Conservation (phyloP, 2,888 invertebrate species). For the Lepidocyrtoides sp. region DNA sequence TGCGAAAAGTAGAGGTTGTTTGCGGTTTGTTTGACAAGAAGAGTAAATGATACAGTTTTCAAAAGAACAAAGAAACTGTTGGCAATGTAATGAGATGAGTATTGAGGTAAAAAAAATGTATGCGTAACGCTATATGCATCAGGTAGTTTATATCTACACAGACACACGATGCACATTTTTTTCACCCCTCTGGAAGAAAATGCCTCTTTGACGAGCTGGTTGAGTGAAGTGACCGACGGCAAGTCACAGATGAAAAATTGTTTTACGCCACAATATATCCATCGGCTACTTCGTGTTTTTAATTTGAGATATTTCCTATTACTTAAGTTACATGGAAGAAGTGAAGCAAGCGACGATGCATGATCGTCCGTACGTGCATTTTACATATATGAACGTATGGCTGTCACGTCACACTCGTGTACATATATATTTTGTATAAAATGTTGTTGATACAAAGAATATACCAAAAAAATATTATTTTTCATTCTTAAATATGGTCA, state of each 20-base stretch:
- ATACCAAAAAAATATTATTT: too few relatives aligned
- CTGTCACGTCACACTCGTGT: background rate
- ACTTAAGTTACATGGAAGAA: slow-evolving; percentile 12
- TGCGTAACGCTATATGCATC: too few relatives aligned
- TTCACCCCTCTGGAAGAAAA: slow-evolving; percentile 46
- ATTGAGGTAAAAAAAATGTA: background rate
- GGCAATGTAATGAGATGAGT: background rate
- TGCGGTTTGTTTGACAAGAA: too few relatives aligned
- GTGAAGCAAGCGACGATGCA: background rate
- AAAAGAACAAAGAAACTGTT: background rate
- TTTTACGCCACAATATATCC: slow-evolving; percentile 70
- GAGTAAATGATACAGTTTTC: too few relatives aligned
- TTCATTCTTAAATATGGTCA: background rate
- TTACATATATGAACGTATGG: too few relatives aligned
- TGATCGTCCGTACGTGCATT: background rate
- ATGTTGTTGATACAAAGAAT: slow-evolving; percentile 1
- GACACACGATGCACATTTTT: background rate
- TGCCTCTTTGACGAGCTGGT: slow-evolving; percentile 58
- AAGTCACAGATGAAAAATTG: slow-evolving; percentile 74
- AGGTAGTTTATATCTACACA: too few relatives aligned
- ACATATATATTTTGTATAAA: background rate
- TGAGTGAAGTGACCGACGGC: slow-evolving; percentile 77
- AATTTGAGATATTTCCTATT: slow-evolving; percentile 27
- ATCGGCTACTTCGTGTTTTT: slow-evolving; percentile 67
- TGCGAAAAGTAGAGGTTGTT: background rate